These are phyloP conservation scores for Epinotia nisella DNA, from an alignment of 2,888 invertebrate genomes.

Conservation along the genomic window DNA sequence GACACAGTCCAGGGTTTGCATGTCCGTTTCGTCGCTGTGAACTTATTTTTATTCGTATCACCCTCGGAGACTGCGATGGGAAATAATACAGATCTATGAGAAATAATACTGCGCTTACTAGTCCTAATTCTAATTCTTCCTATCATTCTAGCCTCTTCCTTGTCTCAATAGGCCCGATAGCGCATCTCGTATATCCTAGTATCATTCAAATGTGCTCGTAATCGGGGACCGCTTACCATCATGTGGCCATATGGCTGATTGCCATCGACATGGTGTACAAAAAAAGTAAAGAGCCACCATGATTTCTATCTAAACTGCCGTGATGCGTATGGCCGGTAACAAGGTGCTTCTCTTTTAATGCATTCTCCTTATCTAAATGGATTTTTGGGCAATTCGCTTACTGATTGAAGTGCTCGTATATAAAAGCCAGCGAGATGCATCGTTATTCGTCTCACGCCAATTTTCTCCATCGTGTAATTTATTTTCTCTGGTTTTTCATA, in stretches of 20 bases:
- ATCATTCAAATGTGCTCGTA: not conserved
- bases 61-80: too few species aligned
- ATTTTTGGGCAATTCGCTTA: not conserved
- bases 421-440: not conserved
- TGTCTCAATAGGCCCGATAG: too few species aligned
- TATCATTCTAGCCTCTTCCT: too few species aligned
- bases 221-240: not conserved
- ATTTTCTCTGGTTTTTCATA: not conserved
- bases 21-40: too few species aligned
- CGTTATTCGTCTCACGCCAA: too few species aligned
- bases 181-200: too few species aligned
- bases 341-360: not conserved
- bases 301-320: conserved; percentile 28
- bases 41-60: too few species aligned
- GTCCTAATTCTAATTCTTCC: too few species aligned
- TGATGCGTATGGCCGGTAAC: conserved; percentile 10
- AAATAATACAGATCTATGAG: too few species aligned
- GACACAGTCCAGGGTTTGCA: too few species aligned
- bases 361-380: conserved; percentile 13
- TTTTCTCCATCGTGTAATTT: not conserved
- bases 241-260: not conserved
- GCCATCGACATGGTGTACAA: not conserved
- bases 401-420: not conserved
- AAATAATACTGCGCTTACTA: too few species aligned
- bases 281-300: conserved; percentile 3